Evolutionary conservation across 1,140 invertebrate species (phyloP).

Genomic region (Nymphalis io): DNA sequence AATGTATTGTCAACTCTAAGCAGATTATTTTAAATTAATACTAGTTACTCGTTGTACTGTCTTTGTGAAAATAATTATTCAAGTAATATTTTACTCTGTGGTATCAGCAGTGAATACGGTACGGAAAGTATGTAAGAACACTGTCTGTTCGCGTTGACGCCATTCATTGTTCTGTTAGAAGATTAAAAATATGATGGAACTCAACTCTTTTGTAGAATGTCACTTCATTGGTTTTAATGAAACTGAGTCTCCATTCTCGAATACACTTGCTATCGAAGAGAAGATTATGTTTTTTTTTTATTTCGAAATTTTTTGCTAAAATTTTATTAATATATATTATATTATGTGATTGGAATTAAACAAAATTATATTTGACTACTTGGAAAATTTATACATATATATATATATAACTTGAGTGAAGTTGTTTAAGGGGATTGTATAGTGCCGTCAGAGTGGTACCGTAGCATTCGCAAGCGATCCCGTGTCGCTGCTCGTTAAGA

Average conservation of each 20-base stretch:
- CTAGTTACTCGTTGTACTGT: not conserved
- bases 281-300: slow-evolving; percentile 17
- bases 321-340: too few relatives aligned
- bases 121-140: not conserved
- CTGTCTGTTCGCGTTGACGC: slow-evolving; percentile 9
- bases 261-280: slow-evolving; percentile 19
- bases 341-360: too few relatives aligned
- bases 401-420: too few relatives aligned
- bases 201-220: slow-evolving; percentile 26
- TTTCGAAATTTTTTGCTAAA: too few relatives aligned
- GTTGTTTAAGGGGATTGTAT: too few relatives aligned
- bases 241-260: slow-evolving; percentile 29
- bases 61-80: not conserved
- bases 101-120: not conserved
- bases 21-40: not conserved
- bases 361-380: too few relatives aligned
- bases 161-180: slow-evolving; percentile 35
- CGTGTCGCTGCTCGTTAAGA: too few relatives aligned
- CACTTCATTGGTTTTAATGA: slow-evolving; percentile 33
- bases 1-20: not conserved
- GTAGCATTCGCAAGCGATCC: too few relatives aligned
- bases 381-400: too few relatives aligned
- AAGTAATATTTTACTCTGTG: slow-evolving; percentile 6
- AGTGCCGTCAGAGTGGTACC: too few relatives aligned
- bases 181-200: slow-evolving; percentile 38